Base-by-base conservation (phyloP, 2,888 invertebrate genomes). In the Sussaba pulchella region DNA sequence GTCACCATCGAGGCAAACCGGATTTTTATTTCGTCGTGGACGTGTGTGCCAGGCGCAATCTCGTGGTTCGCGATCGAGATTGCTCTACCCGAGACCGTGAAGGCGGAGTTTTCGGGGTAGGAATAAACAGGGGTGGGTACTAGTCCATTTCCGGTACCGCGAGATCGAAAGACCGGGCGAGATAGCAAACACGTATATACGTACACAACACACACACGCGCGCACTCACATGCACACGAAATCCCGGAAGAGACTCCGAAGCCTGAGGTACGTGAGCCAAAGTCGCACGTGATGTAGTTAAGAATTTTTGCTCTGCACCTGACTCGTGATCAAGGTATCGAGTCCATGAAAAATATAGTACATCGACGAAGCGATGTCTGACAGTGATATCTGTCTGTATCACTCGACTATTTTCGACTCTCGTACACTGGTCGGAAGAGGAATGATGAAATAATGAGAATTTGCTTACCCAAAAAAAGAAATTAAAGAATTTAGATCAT, bases 221-320 rank as follows among this genome's bases (percentile, higher is more conserved):
- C 24, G 36, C 75, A 54, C 63, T 31, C n/a, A 36, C 39, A n/a
- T 6, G 21, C 24, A 45, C 75, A 54, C 63, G 54, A 57, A 31
- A 63, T 47, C 19, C 19, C 41, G 73, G 74, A 66, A 67, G 70
- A 71, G 73, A 69, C 80, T 75, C 78, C 73, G 54, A 66, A 31
- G 41, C 39, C 3, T 17, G 17, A 41, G 43, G 9, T 76, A 81
- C 83, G 73, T 76, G 81, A 83, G 73, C 71, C 76, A 79, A 70
- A 57, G n/a, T 54, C 72, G 76, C 43, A 81, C 83, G 83, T 81
- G 83, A 83, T 83, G 50, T 45, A 79, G 61, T 81, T 83, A 50
- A 69, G 78, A 83, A 79, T 78, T 76, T 79, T 52, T 66, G 45
- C 50, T 50, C 61, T 14, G 75, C 69, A 43, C 61, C 52, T 45